These are phyloP conservation scores for Channa argus DNA, from an alignment of 2,113 vertebrate species.

Conservation along the genomic window DNA sequence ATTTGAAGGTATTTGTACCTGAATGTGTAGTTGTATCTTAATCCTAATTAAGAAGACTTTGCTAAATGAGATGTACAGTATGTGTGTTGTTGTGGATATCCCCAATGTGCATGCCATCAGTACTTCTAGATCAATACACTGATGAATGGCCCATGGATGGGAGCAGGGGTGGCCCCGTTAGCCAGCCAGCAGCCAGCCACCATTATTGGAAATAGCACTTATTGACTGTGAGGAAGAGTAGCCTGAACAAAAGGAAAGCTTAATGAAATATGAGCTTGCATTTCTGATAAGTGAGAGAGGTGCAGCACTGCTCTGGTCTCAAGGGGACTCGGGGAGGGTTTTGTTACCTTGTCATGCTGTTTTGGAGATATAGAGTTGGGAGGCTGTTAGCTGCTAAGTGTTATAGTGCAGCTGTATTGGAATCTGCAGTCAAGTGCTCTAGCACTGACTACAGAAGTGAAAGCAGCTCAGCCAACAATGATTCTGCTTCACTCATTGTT, in stretches of 20 bases:
- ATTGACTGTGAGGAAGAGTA: constrained; percentile 77
- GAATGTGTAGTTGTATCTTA: constrained; percentile 16
- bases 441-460: constrained; percentile 5
- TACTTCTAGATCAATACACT: constrained; percentile 79
- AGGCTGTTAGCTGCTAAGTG: constrained; percentile 54
- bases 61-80: constrained; percentile 73
- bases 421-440: constrained; percentile 50
- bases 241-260: constrained; percentile 71
- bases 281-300: constrained; percentile 81
- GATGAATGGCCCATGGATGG: constrained; percentile 79
- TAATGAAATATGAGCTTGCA: constrained; percentile 81
- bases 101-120: constrained; percentile 73
- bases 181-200: constrained; percentile 55
- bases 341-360: constrained; percentile 64
- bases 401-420: constrained; percentile 35
- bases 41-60: constrained; percentile 53
- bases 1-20: constrained; percentile 3
- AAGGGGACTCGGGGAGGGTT: constrained; percentile 39
- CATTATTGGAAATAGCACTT: constrained; percentile 69
- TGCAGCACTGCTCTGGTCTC: constrained; percentile 45
- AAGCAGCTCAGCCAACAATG: constrained; percentile 7
- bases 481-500: constrained; percentile 42
- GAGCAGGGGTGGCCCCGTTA: constrained; percentile 72
- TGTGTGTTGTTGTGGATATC: constrained; percentile 63
- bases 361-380: constrained; percentile 21